Percentiles rank a stretch among this genome's conserved stretches.
Conservation (phyloP, 2,888 invertebrate genomes). For the Baronia brevicornis region DNA sequence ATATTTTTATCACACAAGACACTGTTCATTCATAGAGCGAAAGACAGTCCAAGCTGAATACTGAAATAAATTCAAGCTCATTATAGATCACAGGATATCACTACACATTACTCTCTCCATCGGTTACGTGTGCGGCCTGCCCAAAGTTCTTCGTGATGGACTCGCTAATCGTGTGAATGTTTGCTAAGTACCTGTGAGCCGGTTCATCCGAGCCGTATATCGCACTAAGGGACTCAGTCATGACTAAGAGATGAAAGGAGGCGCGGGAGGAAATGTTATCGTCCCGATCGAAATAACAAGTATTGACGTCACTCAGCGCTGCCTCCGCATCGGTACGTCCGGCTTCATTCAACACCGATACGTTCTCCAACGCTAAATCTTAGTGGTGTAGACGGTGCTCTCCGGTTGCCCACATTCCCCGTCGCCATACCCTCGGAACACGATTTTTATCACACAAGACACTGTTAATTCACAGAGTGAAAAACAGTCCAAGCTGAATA, state of each 20-base stretch:
- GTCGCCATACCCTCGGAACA: constrained; percentile 74
- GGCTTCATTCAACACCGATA: constrained; percentile 89
- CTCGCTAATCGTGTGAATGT: constrained; percentile 84
- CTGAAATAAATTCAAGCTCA: too few relatives aligned
- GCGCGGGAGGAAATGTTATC: constrained; percentile 90
- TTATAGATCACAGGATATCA: too few relatives aligned
- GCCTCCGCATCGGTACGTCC: constrained; percentile 92
- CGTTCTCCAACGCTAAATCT: constrained; percentile 91
- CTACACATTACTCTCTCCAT: constrained; percentile 80
- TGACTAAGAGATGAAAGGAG: constrained; percentile 86
- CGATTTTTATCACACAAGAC: constrained; percentile 27
- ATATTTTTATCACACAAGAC: constrained; percentile 8
- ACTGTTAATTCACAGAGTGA: constrained; percentile 2
- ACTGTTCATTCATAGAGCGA: constrained; percentile 3
- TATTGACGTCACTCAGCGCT: constrained; percentile 90
- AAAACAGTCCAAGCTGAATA: not conserved
- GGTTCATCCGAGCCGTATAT: constrained; percentile 85
- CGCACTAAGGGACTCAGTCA: constrained; percentile 86
- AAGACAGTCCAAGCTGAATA: too few relatives aligned
- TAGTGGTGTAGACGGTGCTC: constrained; percentile 90
- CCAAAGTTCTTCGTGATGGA: constrained; percentile 86
- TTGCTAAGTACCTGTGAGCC: constrained; percentile 80
- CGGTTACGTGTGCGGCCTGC: constrained; percentile 79
- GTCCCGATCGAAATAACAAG: constrained; percentile 83
- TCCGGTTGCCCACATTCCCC: constrained; percentile 72